These are phyloP conservation scores for Ernsta delagoae DNA, from an alignment of 2,888 invertebrate species.

Conservation along the genomic window DNA sequence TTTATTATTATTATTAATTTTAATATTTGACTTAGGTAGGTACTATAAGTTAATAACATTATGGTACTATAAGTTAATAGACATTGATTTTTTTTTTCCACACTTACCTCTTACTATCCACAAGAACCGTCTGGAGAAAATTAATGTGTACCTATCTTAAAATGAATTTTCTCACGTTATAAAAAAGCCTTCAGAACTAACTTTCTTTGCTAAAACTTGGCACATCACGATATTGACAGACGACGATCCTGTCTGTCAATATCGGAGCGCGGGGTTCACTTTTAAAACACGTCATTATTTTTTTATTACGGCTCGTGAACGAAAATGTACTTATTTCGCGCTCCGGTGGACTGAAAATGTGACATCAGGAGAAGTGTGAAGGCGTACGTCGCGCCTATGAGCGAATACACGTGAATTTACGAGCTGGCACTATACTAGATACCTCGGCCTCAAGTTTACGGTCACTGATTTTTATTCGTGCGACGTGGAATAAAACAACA, in stretches of 20 bases:
- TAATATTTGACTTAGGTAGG: too few species aligned
- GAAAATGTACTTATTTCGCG: conserved; percentile 85
- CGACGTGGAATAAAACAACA: conserved; percentile 45
- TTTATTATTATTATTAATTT: too few species aligned
- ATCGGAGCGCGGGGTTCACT: conserved; percentile 73
- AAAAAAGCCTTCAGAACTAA: background rate
- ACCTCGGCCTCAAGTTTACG: conserved; percentile 60
- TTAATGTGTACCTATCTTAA: too few species aligned
- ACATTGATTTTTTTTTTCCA: too few species aligned
- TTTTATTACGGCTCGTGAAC: conserved; percentile 79
- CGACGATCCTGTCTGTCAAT: conserved; percentile 52
- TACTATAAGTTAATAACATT: too few species aligned
- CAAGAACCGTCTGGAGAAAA: too few species aligned
- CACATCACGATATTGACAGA: background rate
- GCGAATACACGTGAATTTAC: conserved; percentile 54
- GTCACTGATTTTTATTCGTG: conserved; percentile 48
- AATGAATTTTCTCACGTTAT: too few species aligned
- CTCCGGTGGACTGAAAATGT: conserved; percentile 83
- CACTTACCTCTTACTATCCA: too few species aligned
- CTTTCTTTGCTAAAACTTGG: conserved; percentile 13
- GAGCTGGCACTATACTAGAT: conserved; percentile 64
- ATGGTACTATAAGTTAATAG: too few species aligned
- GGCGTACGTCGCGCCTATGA: conserved; percentile 56
- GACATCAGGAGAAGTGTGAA: conserved; percentile 78
- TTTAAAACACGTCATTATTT: conserved; percentile 82